These are phyloP conservation scores for Epinephelus lanceolatus DNA, from an alignment of 2,113 vertebrate species.

Conservation along the genomic window DNA sequence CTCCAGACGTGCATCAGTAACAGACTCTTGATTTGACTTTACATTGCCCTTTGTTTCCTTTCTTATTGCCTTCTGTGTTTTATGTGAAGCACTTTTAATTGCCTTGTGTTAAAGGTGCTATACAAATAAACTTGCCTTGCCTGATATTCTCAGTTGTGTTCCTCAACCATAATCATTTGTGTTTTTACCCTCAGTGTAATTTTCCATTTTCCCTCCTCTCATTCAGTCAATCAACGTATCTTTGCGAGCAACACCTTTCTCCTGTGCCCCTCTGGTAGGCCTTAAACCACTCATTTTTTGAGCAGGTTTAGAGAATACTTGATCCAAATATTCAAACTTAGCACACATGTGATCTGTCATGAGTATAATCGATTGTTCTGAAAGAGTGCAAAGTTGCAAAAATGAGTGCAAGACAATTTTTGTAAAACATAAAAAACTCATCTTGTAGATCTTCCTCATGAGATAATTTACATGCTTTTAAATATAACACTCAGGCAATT, in stretches of 20 bases:
- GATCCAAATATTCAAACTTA: background rate
- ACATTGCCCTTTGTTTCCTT: background rate
- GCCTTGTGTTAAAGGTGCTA: background rate
- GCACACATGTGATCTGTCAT: background rate
- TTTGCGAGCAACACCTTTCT: background rate
- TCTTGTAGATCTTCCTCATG: background rate
- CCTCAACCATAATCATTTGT: background rate
- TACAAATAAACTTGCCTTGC: background rate
- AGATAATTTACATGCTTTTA: background rate
- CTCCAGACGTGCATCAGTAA: background rate
- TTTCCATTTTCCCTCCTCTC: background rate
- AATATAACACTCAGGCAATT: background rate
- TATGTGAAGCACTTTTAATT: background rate
- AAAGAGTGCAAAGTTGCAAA: background rate
- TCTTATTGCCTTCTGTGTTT: background rate
- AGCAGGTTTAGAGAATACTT: background rate
- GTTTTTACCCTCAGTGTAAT: background rate
- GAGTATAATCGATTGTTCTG: background rate
- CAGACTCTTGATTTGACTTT: background rate
- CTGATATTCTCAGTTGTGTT: conserved; percentile 8
- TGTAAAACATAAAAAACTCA: background rate
- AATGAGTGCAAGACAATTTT: background rate
- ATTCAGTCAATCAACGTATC: background rate
- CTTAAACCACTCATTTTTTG: background rate
- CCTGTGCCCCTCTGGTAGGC: background rate